Conservation (phyloP, 1,140 invertebrate genomes). For the Nasonia giraulti region DNA sequence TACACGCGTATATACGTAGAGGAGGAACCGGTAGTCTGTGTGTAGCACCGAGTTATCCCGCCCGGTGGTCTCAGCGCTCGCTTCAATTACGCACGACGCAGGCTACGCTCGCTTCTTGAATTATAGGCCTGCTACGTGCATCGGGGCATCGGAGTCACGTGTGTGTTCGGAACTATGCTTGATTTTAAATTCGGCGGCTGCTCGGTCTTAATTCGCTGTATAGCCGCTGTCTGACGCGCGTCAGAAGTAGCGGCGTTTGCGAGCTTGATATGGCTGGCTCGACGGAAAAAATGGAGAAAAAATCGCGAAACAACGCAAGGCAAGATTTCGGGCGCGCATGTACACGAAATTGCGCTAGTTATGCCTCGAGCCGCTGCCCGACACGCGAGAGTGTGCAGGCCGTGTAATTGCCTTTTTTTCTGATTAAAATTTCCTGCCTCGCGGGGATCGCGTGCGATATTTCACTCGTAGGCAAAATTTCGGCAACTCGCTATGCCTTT, state of each 20-base stretch:
- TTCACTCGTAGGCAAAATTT: neutral
- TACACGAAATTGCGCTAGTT: neutral
- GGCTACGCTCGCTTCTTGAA: neutral
- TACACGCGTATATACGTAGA: neutral
- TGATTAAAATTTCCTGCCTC: neutral
- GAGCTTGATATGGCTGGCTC: too few species aligned
- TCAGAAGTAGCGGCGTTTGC: neutral
- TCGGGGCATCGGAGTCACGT: too few species aligned
- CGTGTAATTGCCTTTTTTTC: neutral
- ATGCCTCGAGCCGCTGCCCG: neutral
- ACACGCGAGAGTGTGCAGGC: neutral
- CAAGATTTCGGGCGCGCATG: neutral
- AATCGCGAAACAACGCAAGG: neutral
- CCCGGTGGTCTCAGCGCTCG: neutral
- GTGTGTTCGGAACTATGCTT: too few species aligned
- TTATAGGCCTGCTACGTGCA: neutral
- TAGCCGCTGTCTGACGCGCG: neutral
- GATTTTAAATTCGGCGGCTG: neutral
- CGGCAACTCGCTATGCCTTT: neutral
- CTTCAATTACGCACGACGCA: neutral
- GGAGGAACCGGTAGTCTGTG: neutral
- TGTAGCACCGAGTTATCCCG: neutral
- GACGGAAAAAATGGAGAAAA: neutral
- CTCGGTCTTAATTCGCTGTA: neutral
- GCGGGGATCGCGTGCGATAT: neutral